A percentile compares a stretch with the other conserved stretches of the same genome.
Conservation (phyloP, 2,113 vertebrate genomes). For the Phasianus colchicus region DNA sequence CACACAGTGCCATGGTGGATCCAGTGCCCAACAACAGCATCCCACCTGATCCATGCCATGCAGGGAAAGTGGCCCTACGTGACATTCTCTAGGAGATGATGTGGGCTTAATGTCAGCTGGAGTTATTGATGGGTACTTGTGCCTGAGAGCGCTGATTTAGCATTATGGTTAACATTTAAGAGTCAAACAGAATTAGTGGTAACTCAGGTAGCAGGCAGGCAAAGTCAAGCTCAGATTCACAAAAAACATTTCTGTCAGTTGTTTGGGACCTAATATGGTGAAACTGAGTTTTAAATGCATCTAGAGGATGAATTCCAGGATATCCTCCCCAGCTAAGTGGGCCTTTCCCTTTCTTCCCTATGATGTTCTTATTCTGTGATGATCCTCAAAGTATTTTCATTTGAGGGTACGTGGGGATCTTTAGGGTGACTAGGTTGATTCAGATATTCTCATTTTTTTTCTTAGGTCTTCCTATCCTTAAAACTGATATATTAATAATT, state of each 20-base stretch:
- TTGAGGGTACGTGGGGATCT: background rate
- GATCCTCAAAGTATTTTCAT: background rate
- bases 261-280: background rate
- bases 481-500: background rate
- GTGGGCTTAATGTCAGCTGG: fast-evolving
- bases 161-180: fast-evolving
- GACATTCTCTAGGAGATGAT: no score
- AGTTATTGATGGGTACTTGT: background rate
- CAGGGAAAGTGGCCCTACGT: background rate
- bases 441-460: background rate
- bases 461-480: background rate
- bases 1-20: background rate
- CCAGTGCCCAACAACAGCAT: background rate
- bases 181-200: background rate
- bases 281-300: background rate
- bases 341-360: background rate
- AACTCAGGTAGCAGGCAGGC: background rate
- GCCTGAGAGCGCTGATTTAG: background rate
- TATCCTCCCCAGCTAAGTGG: background rate
- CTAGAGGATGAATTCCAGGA: background rate
- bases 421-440: background rate
- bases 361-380: background rate
- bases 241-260: background rate
- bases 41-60: background rate
- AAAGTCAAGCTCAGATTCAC: background rate